Evolutionary conservation across 1,140 invertebrate species (phyloP), one percentile per base, ranked within the genome.

Genomic region (Ostrea edulis): DNA sequence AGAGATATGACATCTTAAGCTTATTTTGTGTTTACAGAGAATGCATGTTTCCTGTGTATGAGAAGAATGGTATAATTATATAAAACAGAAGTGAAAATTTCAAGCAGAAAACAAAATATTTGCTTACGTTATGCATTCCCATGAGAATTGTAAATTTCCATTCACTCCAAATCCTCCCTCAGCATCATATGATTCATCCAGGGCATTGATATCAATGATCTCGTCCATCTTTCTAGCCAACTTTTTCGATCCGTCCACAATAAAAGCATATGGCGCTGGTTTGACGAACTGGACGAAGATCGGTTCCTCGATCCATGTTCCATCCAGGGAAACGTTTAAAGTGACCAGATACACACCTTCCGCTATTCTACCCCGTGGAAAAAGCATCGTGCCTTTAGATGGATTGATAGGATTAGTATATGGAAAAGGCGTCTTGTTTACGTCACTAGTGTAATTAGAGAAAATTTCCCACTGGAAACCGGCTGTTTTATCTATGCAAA

Each of bases 81-180:
- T 9, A 35, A 35, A 81, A 29, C 5, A 35, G 12, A 35, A 22
- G 1, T 35, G 9, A 25, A 81, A 20, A 14, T 14, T 35, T 81
- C 14, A 35, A 81, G 29, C 29, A 25, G 22, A 29, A 22, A 2
- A 51, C 14, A 12, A 1, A 5, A n/a, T 14, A 14, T 62, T 62
- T 62, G 12, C 68, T 87, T 85, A 89, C 88, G 55, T 82, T 25
- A 82, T 54, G 82, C 88, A 89, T 11, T 25, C 44, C 86, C 86
- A 84, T 0, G 55, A 62, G 54, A 85, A 89, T 3, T 22, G n/a
- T 5, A 89, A 65, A n/a, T 87, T 85, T 25, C 53, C 12, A 51
- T 87, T 89, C 20, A 9, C 44, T n/a, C 88, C 88, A 71, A 87
- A 87, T 65, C 88, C 88, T 14, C 86, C 68, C 44, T 86, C 82